Base-by-base conservation (phyloP, 2,113 vertebrate species). In the Microtus oregoni region DNA sequence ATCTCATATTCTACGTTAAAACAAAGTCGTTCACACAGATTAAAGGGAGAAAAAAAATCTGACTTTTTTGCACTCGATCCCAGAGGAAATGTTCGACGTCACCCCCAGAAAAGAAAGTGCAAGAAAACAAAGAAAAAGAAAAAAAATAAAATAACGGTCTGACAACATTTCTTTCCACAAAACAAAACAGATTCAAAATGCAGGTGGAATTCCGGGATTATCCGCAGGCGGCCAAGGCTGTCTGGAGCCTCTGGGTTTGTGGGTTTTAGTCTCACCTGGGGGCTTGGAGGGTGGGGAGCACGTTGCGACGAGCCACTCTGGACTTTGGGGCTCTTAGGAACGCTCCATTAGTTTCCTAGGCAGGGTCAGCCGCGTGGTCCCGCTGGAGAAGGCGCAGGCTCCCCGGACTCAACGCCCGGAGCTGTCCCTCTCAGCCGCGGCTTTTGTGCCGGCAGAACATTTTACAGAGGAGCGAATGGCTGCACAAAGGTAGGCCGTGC, bases 251-350 rank as follows among this genome's bases (percentile, higher is more conserved):
- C 38, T 0, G 70, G 67, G 67, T 52, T 26, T 10, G 30, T 20
- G 1, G 92, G 77, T 95, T 97, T 97, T 78, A 75, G 0, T 98
- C 98, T 99, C 98, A 98, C 98, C 98, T 98, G 98, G 93, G 90
- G 28, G 94, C 97, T 8, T 98, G 98, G 94, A 97, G 95, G 94
- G 82, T 92, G 77, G 96, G 97, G 91, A 92, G 52, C 83, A 77
- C 55, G 97, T 17, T 91, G 96, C 91, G 73, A 73, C 30, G 94
- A 95, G 87, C 67, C 95, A 79, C 7, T 92, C 94, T 96, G 97
- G 35, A 97, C 82, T 32, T 94, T 96, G 94, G 97, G 95, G 96
- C 97, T 98, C 96, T 92, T 97, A 96, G 85, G 94, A 96, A 68
- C 88, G 97, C 58, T 98, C 96, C 96, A 94, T 92, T 0, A n/a